Percentiles rank a stretch among this genome's conserved stretches.
Conservation (phyloP, 2,888 invertebrate species). For the Caenorhabditis angaria region DNA sequence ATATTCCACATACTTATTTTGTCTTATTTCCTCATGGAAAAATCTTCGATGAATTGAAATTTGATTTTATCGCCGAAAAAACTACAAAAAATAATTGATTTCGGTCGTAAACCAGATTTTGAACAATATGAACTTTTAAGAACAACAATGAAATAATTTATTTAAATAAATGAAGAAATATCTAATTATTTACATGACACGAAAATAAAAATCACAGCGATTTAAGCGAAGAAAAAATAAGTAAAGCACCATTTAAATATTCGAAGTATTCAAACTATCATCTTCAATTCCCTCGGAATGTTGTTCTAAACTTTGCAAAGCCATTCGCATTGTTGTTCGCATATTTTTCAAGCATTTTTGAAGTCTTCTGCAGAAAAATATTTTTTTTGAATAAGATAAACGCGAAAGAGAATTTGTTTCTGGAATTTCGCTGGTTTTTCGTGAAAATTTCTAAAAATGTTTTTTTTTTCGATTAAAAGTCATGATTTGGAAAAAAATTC, state of each 20-base stretch:
- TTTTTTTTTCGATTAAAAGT: too few relatives aligned
- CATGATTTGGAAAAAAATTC: too few relatives aligned
- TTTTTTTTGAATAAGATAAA: neutral
- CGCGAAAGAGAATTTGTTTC: too few relatives aligned
- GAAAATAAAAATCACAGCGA: neutral
- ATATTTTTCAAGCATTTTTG: conserved; percentile 57
- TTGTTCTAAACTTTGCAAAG: conserved; percentile 58
- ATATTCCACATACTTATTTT: neutral
- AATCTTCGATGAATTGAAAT: neutral
- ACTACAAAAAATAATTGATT: neutral
- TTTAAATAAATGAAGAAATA: neutral
- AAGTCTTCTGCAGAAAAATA: conserved; percentile 52
- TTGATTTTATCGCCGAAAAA: conserved; percentile 12
- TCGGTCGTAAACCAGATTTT: conserved; percentile 13
- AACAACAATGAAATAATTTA: neutral
- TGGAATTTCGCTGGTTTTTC: too few relatives aligned
- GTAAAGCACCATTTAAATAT: conserved; percentile 39
- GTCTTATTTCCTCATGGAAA: neutral
- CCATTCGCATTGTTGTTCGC: conserved; percentile 60
- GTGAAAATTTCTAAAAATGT: too few relatives aligned
- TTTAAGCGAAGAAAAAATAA: neutral
- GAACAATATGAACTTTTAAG: neutral
- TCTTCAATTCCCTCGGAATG: conserved; percentile 26
- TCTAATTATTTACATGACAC: neutral
- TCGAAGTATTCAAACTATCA: conserved; percentile 52